Base-by-base conservation (phyloP, 2,797 vertebrate genomes). In the Chromis chromis region DNA sequence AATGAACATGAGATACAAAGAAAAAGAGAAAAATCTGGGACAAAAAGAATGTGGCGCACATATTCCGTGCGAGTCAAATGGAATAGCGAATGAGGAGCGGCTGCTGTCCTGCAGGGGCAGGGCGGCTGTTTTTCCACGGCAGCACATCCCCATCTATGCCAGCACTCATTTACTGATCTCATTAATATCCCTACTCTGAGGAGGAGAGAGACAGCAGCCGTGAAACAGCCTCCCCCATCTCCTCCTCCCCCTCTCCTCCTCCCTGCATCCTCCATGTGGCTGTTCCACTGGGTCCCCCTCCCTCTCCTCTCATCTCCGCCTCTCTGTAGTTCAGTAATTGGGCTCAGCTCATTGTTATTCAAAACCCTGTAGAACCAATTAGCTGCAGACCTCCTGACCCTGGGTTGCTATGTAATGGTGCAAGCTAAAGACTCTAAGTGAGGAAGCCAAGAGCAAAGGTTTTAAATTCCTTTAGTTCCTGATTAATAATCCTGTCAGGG, bases 401-500 rank as follows among this genome's bases (percentile, higher is more conserved):
- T 70, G 59, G 86, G 92, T 89, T 91, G 91, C 93, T 89, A 90
- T 92, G 93, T 94, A 94, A 94, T 90, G 87, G 88, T 88, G 90
- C 56, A 72, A 94, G 91, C 93, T 88, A 87, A 94, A 91, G 95
- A 91, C 94, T 94, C 70, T 89, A 93, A 95, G 93, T 76, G 90
- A 88, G 79, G 87, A 92, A 95, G 92, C 92, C 92, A 73, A 92
- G 95, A 96, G 95, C 94, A 92, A 93, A 96, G 95, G 94, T 95
- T 95, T 95, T 94, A 95, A 95, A 95, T 96, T 95, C 94, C 94
- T 95, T 95, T 94, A 95, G 95, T 95, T 93, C 93, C 95, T 96
- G 96, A 97, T 98, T 96, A 97, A 97, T 96, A 96, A 96, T 95
- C 95, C 95, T 96, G 96, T 96, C 96, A 96, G 94, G 95, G 92